These are phyloP conservation scores for Odontomyia ornata DNA, from an alignment of 2,888 invertebrate species.

Conservation along the genomic window DNA sequence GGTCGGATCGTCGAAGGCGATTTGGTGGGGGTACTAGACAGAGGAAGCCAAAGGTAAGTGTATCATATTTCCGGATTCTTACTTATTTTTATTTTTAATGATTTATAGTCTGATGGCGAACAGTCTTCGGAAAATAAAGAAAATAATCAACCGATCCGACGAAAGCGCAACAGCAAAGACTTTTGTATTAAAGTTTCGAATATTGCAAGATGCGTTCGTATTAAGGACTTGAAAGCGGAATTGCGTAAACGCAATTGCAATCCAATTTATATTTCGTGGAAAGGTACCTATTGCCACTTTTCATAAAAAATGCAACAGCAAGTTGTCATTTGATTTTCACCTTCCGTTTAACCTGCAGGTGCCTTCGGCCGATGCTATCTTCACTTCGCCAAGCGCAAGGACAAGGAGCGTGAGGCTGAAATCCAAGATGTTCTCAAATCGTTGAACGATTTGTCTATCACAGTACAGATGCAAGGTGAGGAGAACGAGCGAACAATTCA, in stretches of 20 bases:
- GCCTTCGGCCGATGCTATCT: slow-evolving; percentile 76
- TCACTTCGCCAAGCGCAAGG: slow-evolving; percentile 76
- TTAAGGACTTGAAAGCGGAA: slow-evolving; percentile 79
- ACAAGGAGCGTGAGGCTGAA: slow-evolving; percentile 61
- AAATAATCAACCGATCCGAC: slow-evolving; percentile 54
- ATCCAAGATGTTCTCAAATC: slow-evolving; percentile 61
- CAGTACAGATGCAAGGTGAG: slow-evolving; percentile 51
- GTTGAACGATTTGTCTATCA: slow-evolving; percentile 60
- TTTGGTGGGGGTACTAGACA: slow-evolving; percentile 12
- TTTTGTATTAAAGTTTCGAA: slow-evolving; percentile 71
- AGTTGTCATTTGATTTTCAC: neutral
- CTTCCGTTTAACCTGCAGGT: slow-evolving; percentile 63
- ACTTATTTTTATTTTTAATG: neutral
- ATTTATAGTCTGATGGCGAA: slow-evolving; percentile 60
- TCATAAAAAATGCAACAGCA: neutral
- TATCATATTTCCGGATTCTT: neutral
- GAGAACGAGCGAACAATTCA: slow-evolving; percentile 50
- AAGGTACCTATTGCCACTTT: slow-evolving; percentile 65
- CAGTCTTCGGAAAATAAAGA: slow-evolving; percentile 61
- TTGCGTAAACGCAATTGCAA: slow-evolving; percentile 77
- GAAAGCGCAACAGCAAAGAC: slow-evolving; percentile 55
- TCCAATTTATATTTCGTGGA: slow-evolving; percentile 81
- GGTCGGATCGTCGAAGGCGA: slow-evolving; percentile 31
- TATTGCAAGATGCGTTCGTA: slow-evolving; percentile 75
- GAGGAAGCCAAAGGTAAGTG: slow-evolving; percentile 38